Percentiles rank a stretch among this genome's conserved stretches.
Conservation (phyloP, 2,888 invertebrate genomes). For the Lasius platythorax region DNA sequence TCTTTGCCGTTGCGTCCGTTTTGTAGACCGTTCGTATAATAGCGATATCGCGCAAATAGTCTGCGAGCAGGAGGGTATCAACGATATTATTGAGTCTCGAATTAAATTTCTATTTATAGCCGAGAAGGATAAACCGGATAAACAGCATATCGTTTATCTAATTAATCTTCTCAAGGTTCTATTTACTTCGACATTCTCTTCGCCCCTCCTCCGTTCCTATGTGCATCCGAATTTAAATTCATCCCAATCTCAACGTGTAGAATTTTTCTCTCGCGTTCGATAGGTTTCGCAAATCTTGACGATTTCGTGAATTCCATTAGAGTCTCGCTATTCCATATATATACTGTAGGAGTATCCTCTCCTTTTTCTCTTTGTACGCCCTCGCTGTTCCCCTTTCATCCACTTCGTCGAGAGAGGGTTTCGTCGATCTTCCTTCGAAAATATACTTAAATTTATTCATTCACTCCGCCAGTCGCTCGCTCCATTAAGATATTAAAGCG, state of each 20-base stretch:
- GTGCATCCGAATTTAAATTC: neutral
- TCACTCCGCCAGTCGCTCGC: slow-evolving; percentile 25
- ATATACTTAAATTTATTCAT: slow-evolving; percentile 56
- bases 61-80: neutral
- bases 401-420: slow-evolving; percentile 21
- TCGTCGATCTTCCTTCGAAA: slow-evolving; percentile 46
- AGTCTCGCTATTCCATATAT: neutral
- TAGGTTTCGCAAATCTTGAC: neutral
- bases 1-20: slow-evolving; percentile 21
- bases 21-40: slow-evolving; percentile 4
- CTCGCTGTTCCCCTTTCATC: slow-evolving; percentile 26
- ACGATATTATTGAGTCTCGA: slow-evolving; percentile 16
- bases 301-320: slow-evolving; percentile 44
- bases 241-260: slow-evolving; percentile 9
- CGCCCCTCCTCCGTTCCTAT: neutral
- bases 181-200: neutral
- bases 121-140: neutral
- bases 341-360: neutral
- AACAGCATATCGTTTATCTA: neutral
- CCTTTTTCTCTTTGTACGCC: neutral
- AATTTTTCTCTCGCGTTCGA: slow-evolving; percentile 31
- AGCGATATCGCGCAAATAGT: neutral
- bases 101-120: neutral
- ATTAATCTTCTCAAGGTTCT: neutral
- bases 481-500: slow-evolving; percentile 67